Conservation (phyloP, 1,140 invertebrate genomes). For the Chrysopa pallens region DNA sequence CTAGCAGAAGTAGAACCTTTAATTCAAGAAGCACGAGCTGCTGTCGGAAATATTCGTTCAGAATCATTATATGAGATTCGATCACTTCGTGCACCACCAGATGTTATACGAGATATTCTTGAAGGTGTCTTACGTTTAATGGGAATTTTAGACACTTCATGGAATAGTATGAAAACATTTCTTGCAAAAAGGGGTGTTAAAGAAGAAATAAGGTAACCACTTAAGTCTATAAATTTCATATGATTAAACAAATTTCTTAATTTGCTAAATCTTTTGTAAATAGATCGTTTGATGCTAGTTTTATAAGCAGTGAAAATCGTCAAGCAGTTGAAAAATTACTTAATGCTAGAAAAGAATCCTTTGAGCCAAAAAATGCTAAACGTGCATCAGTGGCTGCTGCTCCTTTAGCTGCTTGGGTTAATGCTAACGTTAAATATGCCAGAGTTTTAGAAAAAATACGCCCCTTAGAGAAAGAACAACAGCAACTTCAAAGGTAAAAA, state of each 20-base stretch:
- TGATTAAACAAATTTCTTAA: not conserved
- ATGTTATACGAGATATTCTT: constrained; percentile 88
- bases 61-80: constrained; percentile 91
- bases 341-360: constrained; percentile 63
- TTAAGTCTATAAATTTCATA: not conserved
- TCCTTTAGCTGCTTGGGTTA: constrained; percentile 93
- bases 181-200: constrained; percentile 90
- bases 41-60: constrained; percentile 86
- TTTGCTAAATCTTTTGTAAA: not conserved
- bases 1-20: constrained; percentile 85
- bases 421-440: constrained; percentile 86
- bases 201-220: constrained; percentile 71
- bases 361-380: constrained; percentile 75
- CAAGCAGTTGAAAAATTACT: constrained; percentile 73
- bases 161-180: constrained; percentile 99
- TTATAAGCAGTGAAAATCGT: constrained; percentile 64
- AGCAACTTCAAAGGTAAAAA: constrained; percentile 56
- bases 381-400: constrained; percentile 89
- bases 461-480: constrained; percentile 77
- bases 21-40: constrained; percentile 68
- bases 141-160: constrained; percentile 96
- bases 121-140: constrained; percentile 95
- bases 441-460: constrained; percentile 79
- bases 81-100: constrained; percentile 88
- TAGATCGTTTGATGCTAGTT: constrained; percentile 80